Conservation (phyloP, 2,888 invertebrate genomes). For the Lithophane leautieri region DNA sequence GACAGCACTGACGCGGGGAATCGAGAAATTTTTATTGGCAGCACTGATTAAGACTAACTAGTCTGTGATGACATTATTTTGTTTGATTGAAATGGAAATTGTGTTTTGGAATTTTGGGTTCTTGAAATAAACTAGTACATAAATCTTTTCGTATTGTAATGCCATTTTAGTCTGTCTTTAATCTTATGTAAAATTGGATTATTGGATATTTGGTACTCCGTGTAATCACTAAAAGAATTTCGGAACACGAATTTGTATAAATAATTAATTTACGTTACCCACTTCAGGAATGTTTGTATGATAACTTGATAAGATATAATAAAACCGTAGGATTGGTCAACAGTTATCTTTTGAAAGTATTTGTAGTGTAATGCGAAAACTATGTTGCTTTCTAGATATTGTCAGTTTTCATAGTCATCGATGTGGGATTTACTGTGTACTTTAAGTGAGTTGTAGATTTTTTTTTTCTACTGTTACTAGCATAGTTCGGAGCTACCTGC, state of each 20-base stretch:
- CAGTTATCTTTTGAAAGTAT: slow-evolving; percentile 45
- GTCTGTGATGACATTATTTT: too few species aligned
- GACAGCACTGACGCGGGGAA: too few species aligned
- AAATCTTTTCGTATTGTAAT: slow-evolving; percentile 12
- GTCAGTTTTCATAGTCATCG: slow-evolving; percentile 32
- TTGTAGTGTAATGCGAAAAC: slow-evolving; percentile 26
- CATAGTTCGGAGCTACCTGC: not conserved
- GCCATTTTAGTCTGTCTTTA: not conserved
- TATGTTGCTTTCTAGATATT: slow-evolving; percentile 31
- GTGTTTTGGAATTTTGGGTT: not conserved
- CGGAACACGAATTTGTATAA: not conserved
- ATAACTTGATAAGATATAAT: slow-evolving; percentile 43
- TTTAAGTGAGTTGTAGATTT: slow-evolving; percentile 25
- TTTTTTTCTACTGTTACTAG: not conserved
- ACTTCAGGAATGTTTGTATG: slow-evolving; percentile 16
- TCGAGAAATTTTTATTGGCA: too few species aligned
- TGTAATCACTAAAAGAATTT: not conserved
- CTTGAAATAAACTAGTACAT: not conserved
- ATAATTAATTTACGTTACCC: not conserved
- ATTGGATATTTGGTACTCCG: not conserved
- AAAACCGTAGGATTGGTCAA: slow-evolving; percentile 29
- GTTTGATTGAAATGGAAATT: too few species aligned
- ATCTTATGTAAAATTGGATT: not conserved
- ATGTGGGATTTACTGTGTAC: slow-evolving; percentile 48
- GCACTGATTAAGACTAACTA: too few species aligned